A percentile compares a stretch with the other conserved stretches of the same genome.
Evolutionary conservation across 2,888 invertebrate species (phyloP).

Genomic region (Rhogogaster chlorosoma): DNA sequence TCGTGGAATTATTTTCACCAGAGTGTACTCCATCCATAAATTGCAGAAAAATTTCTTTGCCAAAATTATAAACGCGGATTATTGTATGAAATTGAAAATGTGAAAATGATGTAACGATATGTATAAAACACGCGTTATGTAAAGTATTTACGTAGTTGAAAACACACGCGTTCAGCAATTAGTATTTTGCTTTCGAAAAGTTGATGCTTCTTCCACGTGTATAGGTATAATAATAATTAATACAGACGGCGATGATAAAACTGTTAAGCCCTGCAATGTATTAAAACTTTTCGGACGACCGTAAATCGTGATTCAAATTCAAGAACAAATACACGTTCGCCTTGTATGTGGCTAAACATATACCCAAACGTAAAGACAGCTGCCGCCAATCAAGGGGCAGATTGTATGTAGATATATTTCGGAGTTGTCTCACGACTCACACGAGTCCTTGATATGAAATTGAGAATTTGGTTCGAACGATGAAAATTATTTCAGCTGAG

Average conservation of each 20-base stretch:
- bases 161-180: neutral
- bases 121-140: neutral
- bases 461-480: neutral
- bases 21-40: no score
- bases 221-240: neutral
- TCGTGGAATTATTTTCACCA: no score
- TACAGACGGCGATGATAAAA: neutral
- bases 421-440: no score
- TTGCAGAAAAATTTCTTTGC: no score
- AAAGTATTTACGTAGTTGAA: neutral
- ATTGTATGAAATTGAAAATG: no score
- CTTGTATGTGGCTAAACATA: neutral
- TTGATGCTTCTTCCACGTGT: neutral
- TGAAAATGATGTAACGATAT: no score
- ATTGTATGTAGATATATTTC: neutral
- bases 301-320: neutral
- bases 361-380: neutral
- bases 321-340: neutral
- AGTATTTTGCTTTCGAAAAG: neutral
- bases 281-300: constrained; percentile 3
- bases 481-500: neutral
- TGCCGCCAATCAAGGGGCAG: neutral
- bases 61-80: no score
- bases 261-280: neutral
- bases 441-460: no score